These are phyloP conservation scores for Etheostoma spectabile DNA, from an alignment of 2,113 vertebrate species.

Conservation along the genomic window DNA sequence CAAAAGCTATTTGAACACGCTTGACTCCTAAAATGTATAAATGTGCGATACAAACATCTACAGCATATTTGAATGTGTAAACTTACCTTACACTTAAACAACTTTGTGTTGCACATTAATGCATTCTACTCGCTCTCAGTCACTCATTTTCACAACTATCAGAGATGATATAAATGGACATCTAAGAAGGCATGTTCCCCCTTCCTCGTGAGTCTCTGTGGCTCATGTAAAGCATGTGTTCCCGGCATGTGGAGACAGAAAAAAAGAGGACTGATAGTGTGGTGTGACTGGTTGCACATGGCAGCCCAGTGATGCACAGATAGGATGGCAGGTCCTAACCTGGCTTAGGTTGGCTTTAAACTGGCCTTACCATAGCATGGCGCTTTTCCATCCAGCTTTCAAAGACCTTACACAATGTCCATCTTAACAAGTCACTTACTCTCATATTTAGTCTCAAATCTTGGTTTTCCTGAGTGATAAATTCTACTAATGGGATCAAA, in stretches of 20 bases:
- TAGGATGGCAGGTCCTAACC: conserved; percentile 19
- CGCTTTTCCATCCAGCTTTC: conserved; percentile 63
- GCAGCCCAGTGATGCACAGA: conserved; percentile 19
- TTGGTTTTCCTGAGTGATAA: not conserved
- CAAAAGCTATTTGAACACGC: not conserved
- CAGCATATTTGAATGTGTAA: not conserved
- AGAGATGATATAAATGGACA: not conserved
- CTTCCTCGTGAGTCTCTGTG: conserved; percentile 13
- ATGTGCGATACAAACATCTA: conserved; percentile 4
- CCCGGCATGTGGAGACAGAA: conserved; percentile 62
- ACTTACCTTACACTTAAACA: not conserved
- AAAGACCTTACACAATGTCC: conserved; percentile 31
- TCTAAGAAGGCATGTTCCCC: conserved; percentile 53
- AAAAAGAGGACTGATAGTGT: not conserved
- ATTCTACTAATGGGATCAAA: not conserved
- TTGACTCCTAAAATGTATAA: not conserved
- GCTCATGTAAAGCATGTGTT: conserved; percentile 63
- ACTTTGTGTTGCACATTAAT: conserved; percentile 33
- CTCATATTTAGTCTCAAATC: not conserved
- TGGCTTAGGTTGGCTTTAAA: conserved; percentile 70
- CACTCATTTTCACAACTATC: not conserved
- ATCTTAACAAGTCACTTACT: conserved; percentile 49
- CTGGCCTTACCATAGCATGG: conserved; percentile 72
- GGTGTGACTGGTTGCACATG: conserved; percentile 6
- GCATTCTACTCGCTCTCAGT: not conserved